Evolutionary conservation across 2,888 invertebrate species (phyloP).

Genomic region (Cremastinae sp.): DNA sequence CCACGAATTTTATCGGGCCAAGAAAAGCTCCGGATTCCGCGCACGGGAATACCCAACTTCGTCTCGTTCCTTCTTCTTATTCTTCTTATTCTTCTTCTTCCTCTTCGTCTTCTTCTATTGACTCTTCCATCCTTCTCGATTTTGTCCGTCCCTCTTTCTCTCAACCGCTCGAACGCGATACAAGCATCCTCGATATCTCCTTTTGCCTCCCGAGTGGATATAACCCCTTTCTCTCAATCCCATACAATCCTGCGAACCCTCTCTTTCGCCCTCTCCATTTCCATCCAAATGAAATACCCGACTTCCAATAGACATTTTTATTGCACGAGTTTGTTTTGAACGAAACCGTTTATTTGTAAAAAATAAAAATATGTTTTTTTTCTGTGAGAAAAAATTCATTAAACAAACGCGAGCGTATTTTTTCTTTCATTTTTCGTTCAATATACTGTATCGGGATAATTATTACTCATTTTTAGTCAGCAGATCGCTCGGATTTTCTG

Average conservation of each 20-base stretch:
- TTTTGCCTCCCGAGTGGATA: neutral
- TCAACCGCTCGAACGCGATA: conserved; percentile 20
- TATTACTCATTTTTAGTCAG: too few relatives aligned
- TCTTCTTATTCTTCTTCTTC: conserved; percentile 5
- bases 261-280: neutral
- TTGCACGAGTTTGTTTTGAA: too few relatives aligned
- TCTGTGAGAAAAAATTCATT: too few relatives aligned
- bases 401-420: too few relatives aligned
- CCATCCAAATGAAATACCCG: neutral
- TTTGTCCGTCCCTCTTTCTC: conserved; percentile 28
- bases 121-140: conserved; percentile 6
- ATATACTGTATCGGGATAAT: too few relatives aligned
- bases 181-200: conserved; percentile 22
- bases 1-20: conserved; percentile 49
- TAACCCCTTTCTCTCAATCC: conserved; percentile 16
- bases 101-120: neutral
- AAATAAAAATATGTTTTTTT: too few relatives aligned
- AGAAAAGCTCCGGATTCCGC: conserved; percentile 41
- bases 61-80: neutral
- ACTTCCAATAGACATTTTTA: too few relatives aligned
- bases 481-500: too few relatives aligned
- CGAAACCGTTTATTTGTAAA: too few relatives aligned
- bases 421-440: too few relatives aligned
- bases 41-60: neutral
- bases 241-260: conserved; percentile 4